Conservation (phyloP, 2,113 vertebrate genomes). For the Pavo muticus region DNA sequence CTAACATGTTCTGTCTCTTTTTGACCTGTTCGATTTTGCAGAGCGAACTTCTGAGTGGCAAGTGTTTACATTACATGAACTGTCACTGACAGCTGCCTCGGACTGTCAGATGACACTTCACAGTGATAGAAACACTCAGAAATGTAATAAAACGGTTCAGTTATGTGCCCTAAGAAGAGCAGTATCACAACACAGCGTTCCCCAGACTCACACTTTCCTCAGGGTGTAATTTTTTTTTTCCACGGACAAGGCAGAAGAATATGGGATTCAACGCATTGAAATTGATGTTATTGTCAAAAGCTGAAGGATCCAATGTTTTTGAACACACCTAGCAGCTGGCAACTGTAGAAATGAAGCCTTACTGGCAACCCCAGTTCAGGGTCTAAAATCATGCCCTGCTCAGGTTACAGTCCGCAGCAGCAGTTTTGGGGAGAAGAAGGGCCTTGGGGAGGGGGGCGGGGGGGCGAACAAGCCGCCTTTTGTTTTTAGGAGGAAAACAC, state of each 20-base stretch:
- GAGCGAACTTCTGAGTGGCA: not conserved
- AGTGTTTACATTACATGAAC: not conserved
- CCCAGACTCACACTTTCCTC: not conserved
- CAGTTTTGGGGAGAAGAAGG: constrained; percentile 55
- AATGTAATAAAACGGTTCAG: not conserved
- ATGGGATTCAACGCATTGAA: not conserved
- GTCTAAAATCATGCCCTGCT: constrained; percentile 23
- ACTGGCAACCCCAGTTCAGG: not conserved
- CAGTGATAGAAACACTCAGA: not conserved
- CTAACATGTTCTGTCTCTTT: not conserved
- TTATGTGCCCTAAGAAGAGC: not conserved
- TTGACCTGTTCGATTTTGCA: not conserved
- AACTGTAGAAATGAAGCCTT: constrained; percentile 13
- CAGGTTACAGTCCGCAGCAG: constrained; percentile 27
- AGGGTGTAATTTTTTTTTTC: not conserved
- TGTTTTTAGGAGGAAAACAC: constrained; percentile 21
- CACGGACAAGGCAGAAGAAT: not conserved
- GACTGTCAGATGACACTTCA: not conserved
- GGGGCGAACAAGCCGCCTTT: not conserved
- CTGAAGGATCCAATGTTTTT: not conserved
- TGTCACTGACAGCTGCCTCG: constrained; percentile 1
- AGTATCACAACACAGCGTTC: rapidly evolving
- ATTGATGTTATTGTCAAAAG: not conserved
- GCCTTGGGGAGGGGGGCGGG: not conserved
- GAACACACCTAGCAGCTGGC: not conserved